Evolutionary conservation across 2,113 vertebrate genomes (phyloP), one percentile per base, ranked within the genome.

Genomic region (Phalacrocorax aristotelis): DNA sequence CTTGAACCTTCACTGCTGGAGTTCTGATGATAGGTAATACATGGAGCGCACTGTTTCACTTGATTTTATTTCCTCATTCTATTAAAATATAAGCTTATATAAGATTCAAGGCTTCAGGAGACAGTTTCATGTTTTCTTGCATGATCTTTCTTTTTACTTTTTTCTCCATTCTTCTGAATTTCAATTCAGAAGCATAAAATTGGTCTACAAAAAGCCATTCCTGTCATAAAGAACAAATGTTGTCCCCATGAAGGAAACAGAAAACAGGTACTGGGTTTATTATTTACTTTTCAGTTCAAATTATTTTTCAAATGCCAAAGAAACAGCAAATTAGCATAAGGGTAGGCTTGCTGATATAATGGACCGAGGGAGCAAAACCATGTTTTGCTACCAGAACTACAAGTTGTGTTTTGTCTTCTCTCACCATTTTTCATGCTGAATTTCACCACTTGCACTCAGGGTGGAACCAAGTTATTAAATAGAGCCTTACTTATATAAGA

Each of bases 401-500:
- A 52, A 27, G 4, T 30, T 34, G 18, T 17, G 13, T 62, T 92
- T 84, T 95, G 36, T 83, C 65, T 89, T 83, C 46, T 84, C 15
- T 61, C 34, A 52, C 38, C 2, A 38, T 68, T 94, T 97, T 94
- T 89, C 57, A 60, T 58, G 54, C 48, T 85, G 70, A 80, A 95
- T 95, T 94, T 84, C 61, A 84, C 36, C 44, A 29, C 30, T 84
- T 84, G 60, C 38, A 71, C 38, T 65, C 89, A 79, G 52, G 44
- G 44, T 89, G 22, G 40, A 95, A 87, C 15, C 34, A 77, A 82
- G 25, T 57, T 78, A 36, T 87, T 87, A 87, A 91, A 72, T 72
- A 66, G 49, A 95, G 30, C 7, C 58, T 87, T 89, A 48, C 72
- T 97, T 93, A 91, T 18, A 48, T 91, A 97, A 96, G 87, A 85